Conservation (phyloP, 1,140 invertebrate genomes). For the Manduca sexta region DNA sequence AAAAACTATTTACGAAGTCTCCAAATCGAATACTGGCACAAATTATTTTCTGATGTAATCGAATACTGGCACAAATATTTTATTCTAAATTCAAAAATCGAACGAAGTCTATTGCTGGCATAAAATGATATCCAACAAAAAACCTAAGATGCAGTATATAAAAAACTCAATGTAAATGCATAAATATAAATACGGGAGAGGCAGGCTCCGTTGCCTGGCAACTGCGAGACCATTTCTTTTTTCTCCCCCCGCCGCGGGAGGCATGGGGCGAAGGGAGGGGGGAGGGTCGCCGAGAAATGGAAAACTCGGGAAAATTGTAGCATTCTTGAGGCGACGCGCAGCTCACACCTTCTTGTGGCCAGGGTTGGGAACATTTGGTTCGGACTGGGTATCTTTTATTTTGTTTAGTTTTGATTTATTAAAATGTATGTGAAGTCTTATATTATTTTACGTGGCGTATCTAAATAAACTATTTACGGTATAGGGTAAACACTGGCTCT, state of each 20-base stretch:
- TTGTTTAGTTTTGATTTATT: not conserved
- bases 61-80: no score
- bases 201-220: constrained; percentile 37
- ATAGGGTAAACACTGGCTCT: not conserved
- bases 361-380: constrained; percentile 38
- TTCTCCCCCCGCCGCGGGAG: constrained; percentile 28
- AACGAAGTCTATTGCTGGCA: no score
- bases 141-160: no score
- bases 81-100: no score
- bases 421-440: no score
- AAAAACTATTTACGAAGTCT: no score
- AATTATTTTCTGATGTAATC: no score
- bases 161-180: no score
- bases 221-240: constrained; percentile 54
- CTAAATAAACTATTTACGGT: constrained; percentile 2
- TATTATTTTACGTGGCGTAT: no score
- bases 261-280: constrained; percentile 11
- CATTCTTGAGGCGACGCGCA: constrained; percentile 69
- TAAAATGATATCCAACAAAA: no score
- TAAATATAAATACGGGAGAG: no score
- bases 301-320: constrained; percentile 73
- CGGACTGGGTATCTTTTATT: constrained; percentile 9
- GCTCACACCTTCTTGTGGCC: constrained; percentile 64
- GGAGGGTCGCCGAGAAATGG: constrained; percentile 59
- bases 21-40: no score